Conservation (phyloP, 2,888 invertebrate species). For the Tinea pellionella region DNA sequence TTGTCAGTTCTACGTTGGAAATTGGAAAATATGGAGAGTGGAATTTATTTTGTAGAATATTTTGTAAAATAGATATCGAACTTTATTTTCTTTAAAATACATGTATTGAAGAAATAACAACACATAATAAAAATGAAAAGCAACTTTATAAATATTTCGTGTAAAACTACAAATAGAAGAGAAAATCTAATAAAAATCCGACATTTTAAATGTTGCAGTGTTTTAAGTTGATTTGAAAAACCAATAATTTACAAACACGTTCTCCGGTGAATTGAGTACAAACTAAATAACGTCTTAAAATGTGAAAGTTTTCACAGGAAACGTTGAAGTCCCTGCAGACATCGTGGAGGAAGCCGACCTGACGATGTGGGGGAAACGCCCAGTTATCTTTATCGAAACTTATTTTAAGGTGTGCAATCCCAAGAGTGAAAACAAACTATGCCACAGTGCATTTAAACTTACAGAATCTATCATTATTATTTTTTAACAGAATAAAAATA, state of each 20-base stretch:
- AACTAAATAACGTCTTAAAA: slow-evolving; percentile 53
- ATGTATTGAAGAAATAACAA: too few species aligned
- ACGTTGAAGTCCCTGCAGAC: slow-evolving; percentile 30
- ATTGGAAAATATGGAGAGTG: too few species aligned
- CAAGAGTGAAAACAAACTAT: slow-evolving; percentile 19
- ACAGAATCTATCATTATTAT: too few species aligned
- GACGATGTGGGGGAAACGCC: slow-evolving; percentile 23
- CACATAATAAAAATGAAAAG: too few species aligned
- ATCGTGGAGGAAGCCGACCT: slow-evolving; percentile 23
- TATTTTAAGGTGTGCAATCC: slow-evolving; percentile 29
- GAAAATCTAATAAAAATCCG: background rate
- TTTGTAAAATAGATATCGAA: too few species aligned
- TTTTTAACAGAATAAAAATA: too few species aligned
- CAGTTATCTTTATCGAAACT: slow-evolving; percentile 26
- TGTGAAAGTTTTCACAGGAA: slow-evolving; percentile 47
- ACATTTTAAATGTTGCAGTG: background rate
- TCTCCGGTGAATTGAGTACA: slow-evolving; percentile 23
- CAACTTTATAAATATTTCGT: too few species aligned
- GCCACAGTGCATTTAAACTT: slow-evolving; percentile 19
- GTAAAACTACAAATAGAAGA: background rate
- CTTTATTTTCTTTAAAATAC: too few species aligned
- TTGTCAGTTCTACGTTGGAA: too few species aligned
- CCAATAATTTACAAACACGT: slow-evolving; percentile 41
- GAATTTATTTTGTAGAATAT: too few species aligned
- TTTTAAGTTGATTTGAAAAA: slow-evolving; percentile 26